Evolutionary conservation across 2,888 invertebrate species (phyloP).

Genomic region (Drosophila robusta): DNA sequence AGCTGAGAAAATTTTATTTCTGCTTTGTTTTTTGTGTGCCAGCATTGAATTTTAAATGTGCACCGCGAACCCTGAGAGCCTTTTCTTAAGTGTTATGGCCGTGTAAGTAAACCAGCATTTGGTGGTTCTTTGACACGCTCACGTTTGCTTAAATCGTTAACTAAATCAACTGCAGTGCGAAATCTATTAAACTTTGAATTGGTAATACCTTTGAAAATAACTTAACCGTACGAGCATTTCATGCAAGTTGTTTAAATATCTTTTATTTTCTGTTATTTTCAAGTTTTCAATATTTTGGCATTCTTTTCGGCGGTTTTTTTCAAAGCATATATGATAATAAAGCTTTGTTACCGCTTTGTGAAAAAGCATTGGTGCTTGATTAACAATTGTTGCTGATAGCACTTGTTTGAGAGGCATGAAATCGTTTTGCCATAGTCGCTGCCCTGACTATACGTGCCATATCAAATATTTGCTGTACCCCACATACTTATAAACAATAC

Average conservation of each 20-base stretch:
- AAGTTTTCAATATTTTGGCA: constrained; percentile 23
- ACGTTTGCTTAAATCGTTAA: constrained; percentile 22
- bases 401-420: constrained; percentile 67
- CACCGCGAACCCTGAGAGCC: constrained; percentile 45
- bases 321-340: constrained; percentile 35
- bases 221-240: not conserved
- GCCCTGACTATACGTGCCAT: constrained; percentile 6
- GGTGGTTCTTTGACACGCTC: constrained; percentile 27
- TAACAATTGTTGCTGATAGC: constrained; percentile 66
- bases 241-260: not conserved
- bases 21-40: constrained; percentile 56
- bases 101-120: constrained; percentile 35
- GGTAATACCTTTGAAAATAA: not conserved
- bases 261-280: not conserved
- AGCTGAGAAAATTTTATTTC: constrained; percentile 79
- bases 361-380: constrained; percentile 60
- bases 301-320: constrained; percentile 42
- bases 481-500: constrained; percentile 37
- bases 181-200: not conserved
- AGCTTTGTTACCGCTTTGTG: constrained; percentile 40
- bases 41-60: constrained; percentile 60
- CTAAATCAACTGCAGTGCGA: constrained; percentile 23
- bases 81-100: constrained; percentile 50
- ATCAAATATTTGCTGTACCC: constrained; percentile 56
- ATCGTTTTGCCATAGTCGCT: constrained; percentile 56